phyloP scores from a whole-genome alignment of 2,797 vertebrate species.

The Telmatherina bonti region DNA sequence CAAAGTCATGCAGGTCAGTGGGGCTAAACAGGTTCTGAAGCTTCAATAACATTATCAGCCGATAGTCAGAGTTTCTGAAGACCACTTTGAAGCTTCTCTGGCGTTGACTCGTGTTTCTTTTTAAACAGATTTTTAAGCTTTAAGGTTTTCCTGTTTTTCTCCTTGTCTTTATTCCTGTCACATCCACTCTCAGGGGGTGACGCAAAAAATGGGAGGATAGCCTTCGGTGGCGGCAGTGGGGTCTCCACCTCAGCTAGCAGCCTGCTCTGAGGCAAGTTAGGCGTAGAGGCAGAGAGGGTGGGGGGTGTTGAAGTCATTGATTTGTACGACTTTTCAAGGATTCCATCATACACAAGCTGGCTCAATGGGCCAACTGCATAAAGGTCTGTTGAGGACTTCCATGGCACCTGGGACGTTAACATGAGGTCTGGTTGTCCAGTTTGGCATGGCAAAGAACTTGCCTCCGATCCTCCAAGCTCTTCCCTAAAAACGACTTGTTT shows the following conservation, averaged over 20 bases:
- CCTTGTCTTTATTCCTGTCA: slow-evolving; percentile 83
- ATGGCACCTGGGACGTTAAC: slow-evolving; percentile 81
- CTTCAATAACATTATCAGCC: neutral
- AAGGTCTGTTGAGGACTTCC: slow-evolving; percentile 65
- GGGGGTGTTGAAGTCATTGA: slow-evolving; percentile 70
- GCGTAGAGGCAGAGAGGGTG: slow-evolving; percentile 51
- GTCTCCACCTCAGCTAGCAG: slow-evolving; percentile 54
- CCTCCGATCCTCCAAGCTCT: slow-evolving; percentile 64
- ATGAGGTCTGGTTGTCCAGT: slow-evolving; percentile 89
- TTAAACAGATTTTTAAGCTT: slow-evolving; percentile 97
- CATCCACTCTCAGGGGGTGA: slow-evolving; percentile 72
- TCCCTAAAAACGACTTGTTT: slow-evolving; percentile 57
- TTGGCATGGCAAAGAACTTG: slow-evolving; percentile 66
- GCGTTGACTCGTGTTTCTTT: slow-evolving; percentile 86
- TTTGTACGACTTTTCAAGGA: slow-evolving; percentile 94
- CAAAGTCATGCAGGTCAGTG: neutral
- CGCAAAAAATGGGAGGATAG: slow-evolving; percentile 50
- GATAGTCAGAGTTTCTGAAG: slow-evolving; percentile 76
- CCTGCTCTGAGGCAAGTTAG: slow-evolving; percentile 83
- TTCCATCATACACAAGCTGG: slow-evolving; percentile 94
- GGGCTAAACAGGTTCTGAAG: slow-evolving; percentile 11
- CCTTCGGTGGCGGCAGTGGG: slow-evolving; percentile 26
- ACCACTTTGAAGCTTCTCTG: slow-evolving; percentile 71
- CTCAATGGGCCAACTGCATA: slow-evolving; percentile 72
- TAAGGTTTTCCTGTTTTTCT: slow-evolving; percentile 92